A percentile compares a stretch with the other conserved stretches of the same genome.
Conservation (phyloP, 2,113 vertebrate genomes). For the Microcebus lehilahytsara region DNA sequence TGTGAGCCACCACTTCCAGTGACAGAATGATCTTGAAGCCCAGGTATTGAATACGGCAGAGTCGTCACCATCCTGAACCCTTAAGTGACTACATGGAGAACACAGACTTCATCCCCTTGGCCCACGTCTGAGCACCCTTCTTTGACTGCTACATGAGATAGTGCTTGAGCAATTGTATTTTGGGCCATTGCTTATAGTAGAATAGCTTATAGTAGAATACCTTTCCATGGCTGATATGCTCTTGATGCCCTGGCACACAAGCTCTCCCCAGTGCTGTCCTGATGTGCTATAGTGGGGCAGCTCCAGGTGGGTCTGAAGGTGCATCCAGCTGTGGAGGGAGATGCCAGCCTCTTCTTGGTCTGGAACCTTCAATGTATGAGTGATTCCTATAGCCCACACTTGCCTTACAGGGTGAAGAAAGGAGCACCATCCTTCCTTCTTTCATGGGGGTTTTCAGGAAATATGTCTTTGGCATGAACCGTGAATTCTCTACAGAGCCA, state of each 20-base stretch:
- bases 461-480: neutral
- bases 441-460: neutral
- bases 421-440: neutral
- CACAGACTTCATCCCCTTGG: too few species aligned
- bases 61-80: neutral
- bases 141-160: neutral
- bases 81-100: neutral
- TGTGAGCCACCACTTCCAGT: too few species aligned
- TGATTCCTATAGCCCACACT: neutral
- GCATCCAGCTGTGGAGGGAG: neutral
- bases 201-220: neutral
- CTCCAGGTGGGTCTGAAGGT: neutral
- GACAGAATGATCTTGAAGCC: neutral
- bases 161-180: neutral
- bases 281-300: too few species aligned
- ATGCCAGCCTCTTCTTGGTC: neutral
- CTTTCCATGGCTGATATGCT: neutral
- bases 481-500: neutral
- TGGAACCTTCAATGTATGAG: neutral
- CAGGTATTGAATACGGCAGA: neutral
- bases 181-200: neutral
- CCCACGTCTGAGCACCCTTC: neutral
- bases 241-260: neutral
- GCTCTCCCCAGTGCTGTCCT: neutral
- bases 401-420: neutral